Conservation (phyloP, 2,797 vertebrate species). For the Sardinella longiceps region DNA sequence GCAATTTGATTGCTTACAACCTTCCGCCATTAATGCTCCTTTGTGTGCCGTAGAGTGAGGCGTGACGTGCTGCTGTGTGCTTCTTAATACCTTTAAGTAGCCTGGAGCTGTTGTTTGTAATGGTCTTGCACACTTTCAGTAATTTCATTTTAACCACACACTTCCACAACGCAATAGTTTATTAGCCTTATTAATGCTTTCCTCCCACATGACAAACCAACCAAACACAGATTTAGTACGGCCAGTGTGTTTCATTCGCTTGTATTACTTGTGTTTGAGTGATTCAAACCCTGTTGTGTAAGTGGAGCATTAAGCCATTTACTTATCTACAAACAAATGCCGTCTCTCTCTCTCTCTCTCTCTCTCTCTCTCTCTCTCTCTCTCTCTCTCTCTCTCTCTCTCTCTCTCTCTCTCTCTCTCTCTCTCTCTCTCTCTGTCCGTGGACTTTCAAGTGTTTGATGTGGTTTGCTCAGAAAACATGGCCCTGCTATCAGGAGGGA, state of each 20-base stretch:
- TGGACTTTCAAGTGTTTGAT: background rate
- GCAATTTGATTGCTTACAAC: constrained; percentile 18
- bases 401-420: too few species aligned
- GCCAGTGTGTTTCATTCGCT: background rate
- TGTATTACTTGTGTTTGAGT: background rate
- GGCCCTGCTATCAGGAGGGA: background rate
- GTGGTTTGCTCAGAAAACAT: background rate
- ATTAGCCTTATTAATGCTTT: constrained; percentile 35
- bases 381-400: too few species aligned
- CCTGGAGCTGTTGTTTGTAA: constrained; percentile 51
- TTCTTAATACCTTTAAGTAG: constrained; percentile 53
- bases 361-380: too few species aligned
- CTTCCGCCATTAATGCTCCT: background rate
- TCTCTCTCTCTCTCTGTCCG: background rate
- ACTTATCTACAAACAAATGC: background rate
- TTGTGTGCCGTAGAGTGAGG: constrained; percentile 37
- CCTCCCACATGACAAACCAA: background rate
- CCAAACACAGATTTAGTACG: background rate
- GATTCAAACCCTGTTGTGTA: background rate
- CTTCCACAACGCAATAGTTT: constrained; percentile 42
- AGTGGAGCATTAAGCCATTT: background rate
- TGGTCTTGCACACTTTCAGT: constrained; percentile 50
- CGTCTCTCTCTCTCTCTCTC: background rate
- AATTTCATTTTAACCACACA: constrained; percentile 60
- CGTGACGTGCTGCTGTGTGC: constrained; percentile 45